Conservation (phyloP, 2,113 vertebrate genomes). For the Polypterus senegalus region DNA sequence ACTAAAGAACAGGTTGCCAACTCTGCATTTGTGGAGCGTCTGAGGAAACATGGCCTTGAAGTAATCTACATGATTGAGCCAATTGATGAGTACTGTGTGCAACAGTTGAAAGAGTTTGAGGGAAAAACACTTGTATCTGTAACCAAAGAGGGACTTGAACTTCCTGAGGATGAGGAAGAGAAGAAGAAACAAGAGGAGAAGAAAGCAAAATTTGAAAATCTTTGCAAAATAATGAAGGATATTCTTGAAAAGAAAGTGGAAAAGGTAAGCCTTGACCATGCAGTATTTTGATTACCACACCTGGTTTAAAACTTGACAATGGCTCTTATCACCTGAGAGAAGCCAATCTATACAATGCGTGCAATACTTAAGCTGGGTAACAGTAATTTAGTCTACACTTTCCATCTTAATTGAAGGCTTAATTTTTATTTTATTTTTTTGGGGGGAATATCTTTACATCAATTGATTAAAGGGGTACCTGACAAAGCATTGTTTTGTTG, state of each 20-base stretch:
- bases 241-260: conserved; percentile 74
- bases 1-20: conserved; percentile 71
- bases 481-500: no score
- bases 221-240: conserved; percentile 75
- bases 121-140: conserved; percentile 69
- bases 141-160: conserved; percentile 67
- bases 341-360: not conserved
- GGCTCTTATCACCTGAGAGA: not conserved
- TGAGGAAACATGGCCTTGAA: conserved; percentile 62
- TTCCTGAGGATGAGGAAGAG: conserved; percentile 70
- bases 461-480: no score
- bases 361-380: not conserved
- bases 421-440: no score
- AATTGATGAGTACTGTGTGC: conserved; percentile 69
- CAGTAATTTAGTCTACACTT: no score
- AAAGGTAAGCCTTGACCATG: conserved; percentile 39
- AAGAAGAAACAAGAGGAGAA: conserved; percentile 70
- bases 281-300: not conserved
- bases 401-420: no score
- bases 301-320: not conserved
- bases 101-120: conserved; percentile 69
- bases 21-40: conserved; percentile 64
- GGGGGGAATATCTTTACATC: no score
- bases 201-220: conserved; percentile 61
- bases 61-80: conserved; percentile 74